Evolutionary conservation across 23 tunicate species (phyloP), one percentile per base, ranked within the genome.

Genomic region (Halocynthia roretzi): DNA sequence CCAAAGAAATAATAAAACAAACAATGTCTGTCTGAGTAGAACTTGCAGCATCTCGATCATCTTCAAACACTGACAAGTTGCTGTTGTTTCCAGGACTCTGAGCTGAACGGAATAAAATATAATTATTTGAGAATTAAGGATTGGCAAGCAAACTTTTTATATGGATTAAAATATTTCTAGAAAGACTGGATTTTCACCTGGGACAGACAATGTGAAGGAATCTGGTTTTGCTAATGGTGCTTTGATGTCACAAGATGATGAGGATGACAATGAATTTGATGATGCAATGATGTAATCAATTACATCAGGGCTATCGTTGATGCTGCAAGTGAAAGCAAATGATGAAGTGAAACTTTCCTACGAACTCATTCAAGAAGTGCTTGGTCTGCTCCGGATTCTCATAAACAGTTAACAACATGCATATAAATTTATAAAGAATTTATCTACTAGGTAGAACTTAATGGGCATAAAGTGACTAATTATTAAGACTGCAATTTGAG

Each of bases 191-290:
- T 65, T 20, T 40, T 65, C 48, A 10, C 70, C 70, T 65, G 70
- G 70, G 10, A 65, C 10, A 15, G 78, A 74, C 64, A 74, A 74
- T 14, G 78, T 54, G 56, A 74, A 74, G 23, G 78, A 74, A 54
- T 74, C 78, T 8, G 78, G 63, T 56, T 64, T 74, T 19, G 78
- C 78, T 15, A 74, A 53, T 54, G 78, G 78, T 11, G 78, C 78
- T 8, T 40, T 74, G 8, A 64, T 64, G 31, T 74, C 78, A 54
- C 20, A 64, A 53, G 56, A 21, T 18, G 56, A 49, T 14, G 78
- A 74, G n/a, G 14, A 10, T 17, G 63, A 14, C 55, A 18, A 74
- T 54, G 55, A 53, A 15, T 44, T 50, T 31, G 78, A 49, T 7
- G 78, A 74, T 22, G 63, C 55, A 49, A 64, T 22, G 50, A 15